Evolutionary conservation across 1,140 invertebrate genomes (phyloP).

Genomic region (Sitobion miscanthi): DNA sequence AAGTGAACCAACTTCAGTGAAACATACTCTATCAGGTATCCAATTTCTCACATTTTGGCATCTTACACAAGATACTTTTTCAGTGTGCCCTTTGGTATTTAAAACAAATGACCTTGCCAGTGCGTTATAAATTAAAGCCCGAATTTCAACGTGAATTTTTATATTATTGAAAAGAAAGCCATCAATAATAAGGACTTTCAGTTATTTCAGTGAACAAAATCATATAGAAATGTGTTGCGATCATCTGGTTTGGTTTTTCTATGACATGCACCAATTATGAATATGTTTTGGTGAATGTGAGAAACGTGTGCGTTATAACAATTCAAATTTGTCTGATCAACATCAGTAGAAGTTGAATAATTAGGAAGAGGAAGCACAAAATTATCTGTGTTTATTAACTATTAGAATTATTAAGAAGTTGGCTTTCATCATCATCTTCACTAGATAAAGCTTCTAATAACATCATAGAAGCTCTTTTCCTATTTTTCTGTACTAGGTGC

Average conservation of each 20-base stretch:
- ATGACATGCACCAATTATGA: slow-evolving; percentile 22
- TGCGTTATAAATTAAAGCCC: not conserved
- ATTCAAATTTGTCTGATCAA: no score
- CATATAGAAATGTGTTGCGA: not conserved
- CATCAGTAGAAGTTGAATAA: no score
- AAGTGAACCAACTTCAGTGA: not conserved
- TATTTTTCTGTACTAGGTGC: no score
- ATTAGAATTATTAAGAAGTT: no score
- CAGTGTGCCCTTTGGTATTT: not conserved
- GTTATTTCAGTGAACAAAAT: not conserved
- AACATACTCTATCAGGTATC: not conserved
- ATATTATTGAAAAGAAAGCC: not conserved
- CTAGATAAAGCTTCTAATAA: no score
- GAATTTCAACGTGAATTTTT: not conserved
- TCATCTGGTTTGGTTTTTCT: not conserved
- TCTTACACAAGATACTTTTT: slow-evolving; percentile 1
- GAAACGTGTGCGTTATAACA: no score
- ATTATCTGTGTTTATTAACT: no score
- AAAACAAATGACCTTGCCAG: slow-evolving; percentile 16
- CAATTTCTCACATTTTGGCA: not conserved
- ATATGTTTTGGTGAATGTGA: not conserved
- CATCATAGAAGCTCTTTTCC: no score
- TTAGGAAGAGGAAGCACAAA: no score
- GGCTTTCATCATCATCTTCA: no score
- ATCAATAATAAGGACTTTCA: not conserved